Evolutionary conservation across 2,888 invertebrate species (phyloP).

Genomic region (Cephonodes hylas): DNA sequence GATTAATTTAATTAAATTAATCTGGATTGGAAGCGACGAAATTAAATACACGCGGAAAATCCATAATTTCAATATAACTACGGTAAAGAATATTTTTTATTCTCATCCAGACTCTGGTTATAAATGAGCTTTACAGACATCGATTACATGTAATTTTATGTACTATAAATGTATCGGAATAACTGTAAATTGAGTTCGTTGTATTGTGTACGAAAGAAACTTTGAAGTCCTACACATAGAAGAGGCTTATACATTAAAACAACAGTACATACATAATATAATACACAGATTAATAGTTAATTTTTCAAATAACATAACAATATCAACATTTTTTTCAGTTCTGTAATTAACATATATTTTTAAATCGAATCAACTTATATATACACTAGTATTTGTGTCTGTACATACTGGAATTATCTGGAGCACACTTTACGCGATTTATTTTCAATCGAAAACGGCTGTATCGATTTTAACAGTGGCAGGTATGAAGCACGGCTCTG

Average conservation of each 20-base stretch:
- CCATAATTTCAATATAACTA: background rate
- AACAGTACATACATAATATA: conserved; percentile 73
- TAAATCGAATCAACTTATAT: conserved; percentile 57
- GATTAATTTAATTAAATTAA: background rate
- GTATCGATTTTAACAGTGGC: conserved; percentile 15
- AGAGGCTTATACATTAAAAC: conserved; percentile 75
- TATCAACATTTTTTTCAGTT: conserved; percentile 75
- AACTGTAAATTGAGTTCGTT: conserved; percentile 58
- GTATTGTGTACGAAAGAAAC: conserved; percentile 52
- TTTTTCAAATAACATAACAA: conserved; percentile 77
- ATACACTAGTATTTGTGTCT: conserved; percentile 31
- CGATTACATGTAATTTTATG: conserved; percentile 64
- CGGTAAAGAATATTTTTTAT: background rate
- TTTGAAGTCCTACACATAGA: conserved; percentile 42
- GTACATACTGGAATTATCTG: conserved; percentile 17
- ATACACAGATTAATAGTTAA: conserved; percentile 57
- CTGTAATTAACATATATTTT: conserved; percentile 69
- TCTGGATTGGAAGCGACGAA: background rate
- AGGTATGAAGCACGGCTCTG: background rate
- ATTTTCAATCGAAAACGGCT: conserved; percentile 22
- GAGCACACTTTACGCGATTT: background rate
- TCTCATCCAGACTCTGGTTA: background rate
- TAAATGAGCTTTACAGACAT: conserved; percentile 61
- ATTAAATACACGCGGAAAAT: background rate
- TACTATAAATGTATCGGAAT: conserved; percentile 51